Percentiles rank a stretch among this genome's conserved stretches.
phyloP scores from a whole-genome alignment of 1,140 invertebrate genomes.

The Formica selysi region DNA sequence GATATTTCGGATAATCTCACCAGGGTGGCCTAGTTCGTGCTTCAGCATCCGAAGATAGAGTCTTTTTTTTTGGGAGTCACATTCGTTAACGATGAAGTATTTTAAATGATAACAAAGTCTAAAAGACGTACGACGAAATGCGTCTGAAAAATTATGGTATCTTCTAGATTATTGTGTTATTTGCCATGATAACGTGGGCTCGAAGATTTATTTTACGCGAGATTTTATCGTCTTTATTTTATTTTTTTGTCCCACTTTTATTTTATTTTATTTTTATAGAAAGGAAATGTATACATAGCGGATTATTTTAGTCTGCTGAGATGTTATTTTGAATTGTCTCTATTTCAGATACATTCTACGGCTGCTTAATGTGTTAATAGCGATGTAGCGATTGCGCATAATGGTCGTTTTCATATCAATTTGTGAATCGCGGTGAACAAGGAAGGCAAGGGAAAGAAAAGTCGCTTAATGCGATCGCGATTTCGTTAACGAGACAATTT shows the following conservation, averaged over 20 bases:
- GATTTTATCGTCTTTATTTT: not conserved
- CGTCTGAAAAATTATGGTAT: not conserved
- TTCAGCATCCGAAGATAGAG: slow-evolving; percentile 13
- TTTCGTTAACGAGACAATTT: slow-evolving; percentile 26
- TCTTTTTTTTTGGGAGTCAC: not conserved
- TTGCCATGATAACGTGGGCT: not conserved
- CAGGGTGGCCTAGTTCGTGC: slow-evolving; percentile 52
- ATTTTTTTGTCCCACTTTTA: slow-evolving; percentile 16
- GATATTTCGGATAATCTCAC: slow-evolving; percentile 30
- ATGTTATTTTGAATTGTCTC: slow-evolving; percentile 15
- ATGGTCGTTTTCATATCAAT: slow-evolving; percentile 53
- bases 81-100: slow-evolving; percentile 1
- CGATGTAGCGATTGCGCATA: slow-evolving; percentile 39
- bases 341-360: slow-evolving; percentile 8
- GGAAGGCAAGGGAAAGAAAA: not conserved
- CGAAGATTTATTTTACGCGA: not conserved
- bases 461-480: not conserved
- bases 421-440: not conserved
- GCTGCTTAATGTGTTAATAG: not conserved
- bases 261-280: slow-evolving; percentile 17
- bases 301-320: not conserved
- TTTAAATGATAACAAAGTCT: not conserved
- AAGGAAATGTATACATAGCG: not conserved
- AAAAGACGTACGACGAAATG: not conserved
- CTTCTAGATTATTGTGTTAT: not conserved